A percentile compares a stretch with the other conserved stretches of the same genome.
Conservation (phyloP, 2,113 vertebrate species). For the Spheniscus mendiculus region DNA sequence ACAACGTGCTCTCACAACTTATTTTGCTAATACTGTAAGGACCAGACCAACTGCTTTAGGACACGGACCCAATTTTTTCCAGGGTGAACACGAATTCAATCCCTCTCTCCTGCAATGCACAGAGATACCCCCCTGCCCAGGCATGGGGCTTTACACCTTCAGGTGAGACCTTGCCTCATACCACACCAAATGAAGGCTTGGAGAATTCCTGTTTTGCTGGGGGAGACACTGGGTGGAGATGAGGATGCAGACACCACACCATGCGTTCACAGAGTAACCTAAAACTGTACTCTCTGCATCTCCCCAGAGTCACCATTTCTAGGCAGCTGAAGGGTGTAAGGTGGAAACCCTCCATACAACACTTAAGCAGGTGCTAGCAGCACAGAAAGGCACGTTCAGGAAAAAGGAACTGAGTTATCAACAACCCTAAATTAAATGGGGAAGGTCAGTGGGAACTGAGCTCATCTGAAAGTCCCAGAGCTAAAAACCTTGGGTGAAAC, state of each 20-base stretch:
- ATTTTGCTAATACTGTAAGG: neutral
- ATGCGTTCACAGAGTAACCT: neutral
- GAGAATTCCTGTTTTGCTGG: neutral
- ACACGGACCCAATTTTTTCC: accelerated
- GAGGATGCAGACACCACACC: neutral
- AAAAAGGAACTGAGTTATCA: neutral
- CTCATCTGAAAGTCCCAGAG: neutral
- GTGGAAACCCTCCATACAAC: neutral
- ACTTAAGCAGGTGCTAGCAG: neutral
- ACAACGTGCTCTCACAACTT: neutral
- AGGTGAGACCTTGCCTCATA: neutral
- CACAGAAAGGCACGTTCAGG: neutral
- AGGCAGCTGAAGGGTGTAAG: neutral
- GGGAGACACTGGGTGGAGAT: neutral
- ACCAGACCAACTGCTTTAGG: neutral
- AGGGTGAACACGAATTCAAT: neutral
- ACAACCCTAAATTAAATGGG: neutral
- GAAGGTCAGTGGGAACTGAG: neutral
- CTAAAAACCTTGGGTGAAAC: neutral
- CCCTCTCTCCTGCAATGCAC: neutral
- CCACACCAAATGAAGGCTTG: neutral
- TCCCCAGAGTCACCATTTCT: neutral
- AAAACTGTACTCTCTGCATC: neutral
- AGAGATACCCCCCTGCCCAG: neutral
- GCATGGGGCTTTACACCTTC: neutral